Evolutionary conservation across 53 echinoderm and acorn worm species (phyloP), one percentile per base, ranked within the genome.

Genomic region (Antedon mediterranea): DNA sequence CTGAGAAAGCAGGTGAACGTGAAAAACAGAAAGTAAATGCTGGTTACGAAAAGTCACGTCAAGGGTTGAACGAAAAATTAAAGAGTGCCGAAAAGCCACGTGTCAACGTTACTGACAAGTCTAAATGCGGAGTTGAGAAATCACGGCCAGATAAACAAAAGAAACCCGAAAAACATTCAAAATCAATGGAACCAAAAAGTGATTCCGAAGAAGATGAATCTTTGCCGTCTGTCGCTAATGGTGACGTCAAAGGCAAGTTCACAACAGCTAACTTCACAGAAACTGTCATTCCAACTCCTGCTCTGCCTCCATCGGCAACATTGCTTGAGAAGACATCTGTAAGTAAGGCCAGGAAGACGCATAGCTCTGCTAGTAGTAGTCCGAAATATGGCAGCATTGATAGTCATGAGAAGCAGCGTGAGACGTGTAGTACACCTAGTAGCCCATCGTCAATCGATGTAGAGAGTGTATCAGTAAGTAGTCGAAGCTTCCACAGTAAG

Each of bases 261-360:
- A 98, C 98, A 34, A 98, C 90, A 77, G 98, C 92, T 43, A 98
- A 98, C 71, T 98, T 98, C 74, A 98, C 92, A 31, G 98, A 93
- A 76, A 98, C 92, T 33, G 87, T 82, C 27, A 85, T 98, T n/a
- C 84, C 84, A 31, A 86, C 97, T 0, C 71, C 84, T 18, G 75
- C 83, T 43, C 75, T 75, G 14, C 86, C 78, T 28, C 74, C 86
- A 0, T 86, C 86, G 15, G 41, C 86, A 30, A 86, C 82, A 0
- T 78, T 75, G 34, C 82, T 82, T 27, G 90, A 90, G 78, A 91
- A 87, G 72, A 91, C 91, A 13, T 82, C 91, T 27, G 83, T 94
- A 7, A 76, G 86, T 32, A 94, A 94, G 77, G 87, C 91, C 71
- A 89, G 85, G 34, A 87, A 89, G 75, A 89, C 83, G 0, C 74